Evolutionary conservation across 1,140 invertebrate genomes (phyloP), one percentile per base, ranked within the genome.

Genomic region (Grapholita molesta): DNA sequence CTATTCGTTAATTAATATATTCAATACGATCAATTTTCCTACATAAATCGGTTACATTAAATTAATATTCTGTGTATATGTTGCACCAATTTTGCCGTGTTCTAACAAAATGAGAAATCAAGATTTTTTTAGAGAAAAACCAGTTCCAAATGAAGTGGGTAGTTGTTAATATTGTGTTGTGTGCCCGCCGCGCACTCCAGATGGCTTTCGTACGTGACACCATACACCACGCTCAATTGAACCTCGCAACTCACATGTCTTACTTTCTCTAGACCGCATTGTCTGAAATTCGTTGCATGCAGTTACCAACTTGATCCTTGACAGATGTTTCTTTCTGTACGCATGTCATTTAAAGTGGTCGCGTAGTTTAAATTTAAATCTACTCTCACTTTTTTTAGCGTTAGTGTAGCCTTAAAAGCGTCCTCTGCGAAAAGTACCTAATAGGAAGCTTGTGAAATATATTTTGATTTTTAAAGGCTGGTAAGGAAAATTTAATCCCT

Each of bases 181-280:
- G 55, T 25, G 24, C 25, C 25, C n/a, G 55, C 28, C 55, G 28
- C 53, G 55, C 66, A 52, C 38, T 70, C 69, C 66, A 72, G 75
- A 79, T 79, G 70, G 71, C 64, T 75, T 75, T 68, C n/a, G 71
- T 77, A 75, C 78, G 78, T 79, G 78, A 75, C 75, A 76, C 70
- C 65, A 70, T 73, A 72, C 68, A 67, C 64, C 66, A 70, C 65
- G 30, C 73, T 57, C 53, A 70, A 70, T 71, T 71, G 68, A 24
- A 66, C 32, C 35, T 61, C 61, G 24, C 52, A 57, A 64, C 68
- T 9, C 61, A 35, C 38, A 55, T 53, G 28, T 23, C 42, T 69
- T 61, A 65, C 69, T 70, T 70, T 70, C 69, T 66, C 64, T 48
- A 15, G 38, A 64, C 28, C 52, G 66, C 30, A 67, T 55, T 65